Base-by-base conservation (phyloP, 2,888 invertebrate genomes). In the Tenthredo scrophulariae region DNA sequence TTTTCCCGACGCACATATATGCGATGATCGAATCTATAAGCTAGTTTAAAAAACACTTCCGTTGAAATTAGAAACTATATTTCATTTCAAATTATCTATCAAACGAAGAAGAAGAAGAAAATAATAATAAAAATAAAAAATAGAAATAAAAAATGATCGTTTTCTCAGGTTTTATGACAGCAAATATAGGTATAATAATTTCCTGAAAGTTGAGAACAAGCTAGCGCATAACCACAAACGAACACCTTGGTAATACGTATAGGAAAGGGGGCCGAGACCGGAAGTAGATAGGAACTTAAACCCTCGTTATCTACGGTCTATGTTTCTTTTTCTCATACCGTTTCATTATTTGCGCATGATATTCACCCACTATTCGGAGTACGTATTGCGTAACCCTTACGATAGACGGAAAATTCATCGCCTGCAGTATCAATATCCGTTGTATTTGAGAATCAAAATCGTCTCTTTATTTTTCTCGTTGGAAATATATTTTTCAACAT, bases 291-390 rank as follows among this genome's bases (percentile, higher is more conserved):
- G 54, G 29, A 77, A 50, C 33, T 29, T 33, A 40, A 33, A 54
- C 29, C 77, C 54, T 29, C 43, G 74, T 54, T 77, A 77, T 77
- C 77, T 77, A 40, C n/a, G 37, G 26, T 26, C 29, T 54, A 1
- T 54, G 77, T 77, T 77, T 54, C 18, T 77, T 77, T 54, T 77
- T 77, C 77, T 33, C 77, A 77, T 37, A 37, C 33, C 54, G 77
- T 1, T 33, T 77, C n/a, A 50, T 77, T 33, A 50, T 77, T 54
- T 40, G 50, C 77, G 26, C 29, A 43, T 18, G 9, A 54, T 50
- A 33, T 29, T 74, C 74, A 43, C 74, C 43, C 74, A 43, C 74
- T 67, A 74, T 74, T 74, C 43, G 43, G 4, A 15, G 43, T n/a
- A 54, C 2, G 37, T 2, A 10, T 54, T 77, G 1, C 54, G 26